A percentile compares a stretch with the other conserved stretches of the same genome.
phyloP scores from a whole-genome alignment of 2,113 vertebrate species.

The Emydocephalus ijimae region DNA sequence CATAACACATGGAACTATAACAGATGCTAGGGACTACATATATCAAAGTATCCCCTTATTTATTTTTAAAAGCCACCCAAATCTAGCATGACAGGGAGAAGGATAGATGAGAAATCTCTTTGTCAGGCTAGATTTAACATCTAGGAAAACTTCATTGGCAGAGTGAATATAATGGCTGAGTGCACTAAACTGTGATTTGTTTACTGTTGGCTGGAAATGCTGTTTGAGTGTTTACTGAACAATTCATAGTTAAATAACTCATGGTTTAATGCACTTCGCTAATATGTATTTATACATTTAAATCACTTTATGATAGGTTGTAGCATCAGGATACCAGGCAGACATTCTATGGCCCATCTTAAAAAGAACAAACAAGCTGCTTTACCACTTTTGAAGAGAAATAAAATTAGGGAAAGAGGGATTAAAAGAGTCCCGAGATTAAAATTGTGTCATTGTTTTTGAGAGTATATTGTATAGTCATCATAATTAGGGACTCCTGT shows the following conservation, averaged over 20 bases:
- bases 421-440: background rate
- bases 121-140: background rate
- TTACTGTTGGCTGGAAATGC: background rate
- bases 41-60: background rate
- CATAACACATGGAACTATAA: background rate
- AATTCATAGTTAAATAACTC: background rate
- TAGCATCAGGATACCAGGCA: background rate
- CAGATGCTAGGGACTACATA: background rate
- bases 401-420: background rate
- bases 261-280: background rate
- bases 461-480: background rate
- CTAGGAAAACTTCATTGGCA: background rate
- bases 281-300: background rate
- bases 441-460: background rate
- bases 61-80: background rate
- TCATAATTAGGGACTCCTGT: background rate
- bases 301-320: background rate
- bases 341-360: background rate
- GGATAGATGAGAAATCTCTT: background rate
- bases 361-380: background rate
- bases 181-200: background rate
- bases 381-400: background rate
- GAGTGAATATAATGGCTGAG: background rate
- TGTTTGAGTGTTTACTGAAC: background rate
- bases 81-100: background rate